Percentiles rank a stretch among this genome's conserved stretches.
Conservation (phyloP, 1,140 invertebrate species). For the Cyclargus thomasi region DNA sequence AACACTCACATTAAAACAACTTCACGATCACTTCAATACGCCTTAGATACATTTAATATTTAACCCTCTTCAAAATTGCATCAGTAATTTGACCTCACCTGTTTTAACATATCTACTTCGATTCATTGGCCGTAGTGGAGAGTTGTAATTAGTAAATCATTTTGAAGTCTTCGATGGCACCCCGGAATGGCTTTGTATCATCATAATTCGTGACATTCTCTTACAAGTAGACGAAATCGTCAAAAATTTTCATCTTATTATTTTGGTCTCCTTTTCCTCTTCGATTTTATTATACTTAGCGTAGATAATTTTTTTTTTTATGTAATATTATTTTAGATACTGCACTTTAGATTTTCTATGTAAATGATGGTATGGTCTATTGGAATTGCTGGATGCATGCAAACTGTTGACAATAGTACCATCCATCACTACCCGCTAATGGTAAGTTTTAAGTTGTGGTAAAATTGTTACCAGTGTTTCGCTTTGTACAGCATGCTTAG, state of each 20-base stretch:
- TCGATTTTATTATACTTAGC: slow-evolving; percentile 52
- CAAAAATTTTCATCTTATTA: slow-evolving; percentile 52
- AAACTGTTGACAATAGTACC: slow-evolving; percentile 25
- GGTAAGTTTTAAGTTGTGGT: slow-evolving; percentile 34
- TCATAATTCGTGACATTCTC: slow-evolving; percentile 57
- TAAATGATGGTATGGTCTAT: slow-evolving; percentile 49
- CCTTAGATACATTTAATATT: slow-evolving; percentile 23
- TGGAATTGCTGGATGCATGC: slow-evolving; percentile 40
- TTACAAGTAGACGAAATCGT: slow-evolving; percentile 36
- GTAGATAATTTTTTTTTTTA: slow-evolving; percentile 54
- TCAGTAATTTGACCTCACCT: slow-evolving; percentile 40
- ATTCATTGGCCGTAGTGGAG: slow-evolving; percentile 55
- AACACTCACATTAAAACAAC: slow-evolving; percentile 38
- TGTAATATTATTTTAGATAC: slow-evolving; percentile 59
- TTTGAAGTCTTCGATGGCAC: slow-evolving; percentile 62
- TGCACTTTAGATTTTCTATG: slow-evolving; percentile 64
- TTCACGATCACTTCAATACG: slow-evolving; percentile 34
- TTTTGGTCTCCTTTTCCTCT: slow-evolving; percentile 56
- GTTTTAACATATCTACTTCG: slow-evolving; percentile 30
- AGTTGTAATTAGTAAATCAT: slow-evolving; percentile 55
- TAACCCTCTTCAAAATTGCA: slow-evolving; percentile 37
- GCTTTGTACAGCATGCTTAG: slow-evolving; percentile 1
- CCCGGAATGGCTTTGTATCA: slow-evolving; percentile 72
- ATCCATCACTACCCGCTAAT: slow-evolving; percentile 27
- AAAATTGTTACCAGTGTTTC: neutral